Conservation (phyloP, 2,888 invertebrate species). For the Drosophila diplacantha region DNA sequence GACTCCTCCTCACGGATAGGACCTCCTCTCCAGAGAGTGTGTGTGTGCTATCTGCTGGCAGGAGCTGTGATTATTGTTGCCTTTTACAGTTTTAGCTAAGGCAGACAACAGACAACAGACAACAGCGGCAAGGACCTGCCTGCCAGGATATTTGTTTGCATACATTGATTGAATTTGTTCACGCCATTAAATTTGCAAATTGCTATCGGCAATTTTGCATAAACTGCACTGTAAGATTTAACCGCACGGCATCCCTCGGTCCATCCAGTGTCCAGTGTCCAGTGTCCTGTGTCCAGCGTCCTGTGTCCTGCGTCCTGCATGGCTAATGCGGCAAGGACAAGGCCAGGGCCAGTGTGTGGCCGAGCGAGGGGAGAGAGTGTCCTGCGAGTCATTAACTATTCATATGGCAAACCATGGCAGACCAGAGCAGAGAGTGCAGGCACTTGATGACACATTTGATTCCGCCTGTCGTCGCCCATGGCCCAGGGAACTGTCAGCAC, state of each 20-base stretch:
- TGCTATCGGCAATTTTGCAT: conserved; percentile 77
- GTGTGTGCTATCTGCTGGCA: conserved; percentile 46
- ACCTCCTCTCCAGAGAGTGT: too few species aligned
- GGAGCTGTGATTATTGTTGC: conserved; percentile 69
- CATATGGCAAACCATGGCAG: conserved; percentile 44
- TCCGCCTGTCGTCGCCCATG: conserved; percentile 38
- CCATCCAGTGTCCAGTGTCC: neutral
- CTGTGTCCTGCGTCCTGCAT: too few species aligned
- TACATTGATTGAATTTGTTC: conserved; percentile 77
- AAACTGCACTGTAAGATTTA: conserved; percentile 69
- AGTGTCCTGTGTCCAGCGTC: neutral
- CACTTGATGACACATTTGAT: conserved; percentile 68
- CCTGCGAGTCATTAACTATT: conserved; percentile 60
- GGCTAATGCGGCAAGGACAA: conserved; percentile 3
- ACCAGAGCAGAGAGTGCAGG: conserved; percentile 3
- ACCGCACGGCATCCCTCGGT: conserved; percentile 40
- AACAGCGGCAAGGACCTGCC: conserved; percentile 3
- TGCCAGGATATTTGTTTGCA: conserved; percentile 61
- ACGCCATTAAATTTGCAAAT: conserved; percentile 77
- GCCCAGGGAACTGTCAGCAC: conserved; percentile 49
- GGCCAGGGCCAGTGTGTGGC: conserved; percentile 13
- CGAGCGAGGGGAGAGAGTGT: neutral
- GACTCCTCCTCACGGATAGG: neutral
- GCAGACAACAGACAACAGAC: conserved; percentile 41
- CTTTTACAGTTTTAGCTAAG: conserved; percentile 64